Conservation (phyloP, 2,797 vertebrate species). For the Syndactyla subalaris region DNA sequence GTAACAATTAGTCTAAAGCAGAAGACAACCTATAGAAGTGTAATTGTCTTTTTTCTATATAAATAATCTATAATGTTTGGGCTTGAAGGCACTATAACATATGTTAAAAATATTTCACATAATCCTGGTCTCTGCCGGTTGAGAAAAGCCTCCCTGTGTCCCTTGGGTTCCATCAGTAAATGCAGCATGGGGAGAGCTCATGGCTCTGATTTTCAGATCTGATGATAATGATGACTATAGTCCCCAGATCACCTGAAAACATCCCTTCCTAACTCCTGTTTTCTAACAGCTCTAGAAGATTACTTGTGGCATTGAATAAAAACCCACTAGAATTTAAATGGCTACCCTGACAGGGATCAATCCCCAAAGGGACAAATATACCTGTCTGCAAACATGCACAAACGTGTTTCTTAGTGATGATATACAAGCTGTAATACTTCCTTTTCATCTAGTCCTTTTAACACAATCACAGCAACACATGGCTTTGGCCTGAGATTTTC, state of each 20-base stretch:
- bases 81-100: background rate
- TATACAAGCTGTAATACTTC: background rate
- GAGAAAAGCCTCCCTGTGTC: background rate
- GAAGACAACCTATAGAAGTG: background rate
- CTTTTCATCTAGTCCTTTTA: constrained; percentile 1
- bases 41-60: background rate
- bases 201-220: background rate
- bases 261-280: background rate
- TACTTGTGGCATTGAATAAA: background rate
- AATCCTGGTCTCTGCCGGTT: background rate
- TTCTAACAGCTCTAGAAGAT: background rate
- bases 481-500: background rate
- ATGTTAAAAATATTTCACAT: background rate
- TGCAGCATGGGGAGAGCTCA: background rate
- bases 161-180: background rate
- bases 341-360: background rate
- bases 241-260: background rate
- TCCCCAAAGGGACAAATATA: background rate
- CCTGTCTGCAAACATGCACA: background rate
- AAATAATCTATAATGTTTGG: background rate
- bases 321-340: background rate
- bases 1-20: background rate
- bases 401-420: background rate
- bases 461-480: background rate
- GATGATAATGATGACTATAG: background rate